Evolutionary conservation across 2,888 invertebrate genomes (phyloP).

Genomic region (Globia sparganii): DNA sequence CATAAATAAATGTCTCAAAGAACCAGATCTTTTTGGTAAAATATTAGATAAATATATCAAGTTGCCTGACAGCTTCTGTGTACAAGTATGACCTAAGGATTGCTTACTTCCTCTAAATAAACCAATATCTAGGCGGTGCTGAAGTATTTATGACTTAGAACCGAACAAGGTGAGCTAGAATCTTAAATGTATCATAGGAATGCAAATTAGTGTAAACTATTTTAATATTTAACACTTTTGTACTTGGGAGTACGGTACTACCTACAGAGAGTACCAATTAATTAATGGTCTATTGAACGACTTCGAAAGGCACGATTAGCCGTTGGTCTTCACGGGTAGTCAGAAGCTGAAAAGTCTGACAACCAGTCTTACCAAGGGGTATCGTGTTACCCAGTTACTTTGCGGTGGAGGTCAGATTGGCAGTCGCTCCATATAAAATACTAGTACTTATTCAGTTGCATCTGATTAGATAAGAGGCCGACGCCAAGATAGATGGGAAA

Average conservation of each 20-base stretch:
- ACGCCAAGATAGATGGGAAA: too few relatives aligned
- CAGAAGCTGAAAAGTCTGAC: background rate
- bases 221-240: constrained; percentile 5
- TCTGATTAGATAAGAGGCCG: background rate
- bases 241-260: background rate
- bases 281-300: background rate
- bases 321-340: too few relatives aligned
- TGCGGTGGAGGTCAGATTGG: background rate
- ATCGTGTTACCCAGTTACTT: background rate
- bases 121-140: background rate
- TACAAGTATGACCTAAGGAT: background rate
- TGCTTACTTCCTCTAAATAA: background rate
- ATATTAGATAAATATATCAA: background rate
- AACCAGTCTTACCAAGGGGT: background rate
- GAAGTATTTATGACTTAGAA: background rate
- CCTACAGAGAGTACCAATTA: background rate
- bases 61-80: background rate
- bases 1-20: background rate
- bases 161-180: background rate
- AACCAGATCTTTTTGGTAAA: background rate
- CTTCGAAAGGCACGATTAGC: background rate
- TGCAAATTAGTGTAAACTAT: background rate
- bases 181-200: background rate
- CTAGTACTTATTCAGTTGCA: background rate
- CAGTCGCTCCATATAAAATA: background rate